A percentile compares a stretch with the other conserved stretches of the same genome.
These are phyloP conservation scores for Cherax destructor DNA, from an alignment of 1,140 invertebrate genomes.

Conservation along the genomic window DNA sequence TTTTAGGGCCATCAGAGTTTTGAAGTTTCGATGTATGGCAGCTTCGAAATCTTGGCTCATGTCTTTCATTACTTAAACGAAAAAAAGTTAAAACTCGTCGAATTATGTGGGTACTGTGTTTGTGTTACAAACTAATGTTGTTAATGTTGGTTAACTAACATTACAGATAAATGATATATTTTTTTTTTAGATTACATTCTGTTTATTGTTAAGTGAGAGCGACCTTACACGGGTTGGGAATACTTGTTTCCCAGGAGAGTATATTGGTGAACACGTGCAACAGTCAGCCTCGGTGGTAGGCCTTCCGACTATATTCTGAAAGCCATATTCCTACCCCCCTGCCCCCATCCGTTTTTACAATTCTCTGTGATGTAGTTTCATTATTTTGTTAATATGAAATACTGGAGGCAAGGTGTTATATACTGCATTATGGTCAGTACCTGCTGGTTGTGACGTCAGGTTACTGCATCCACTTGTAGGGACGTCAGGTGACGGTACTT, in stretches of 20 bases:
- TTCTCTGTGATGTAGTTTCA: no score
- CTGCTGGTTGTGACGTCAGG: no score
- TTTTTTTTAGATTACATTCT: not conserved
- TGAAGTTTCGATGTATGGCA: not conserved
- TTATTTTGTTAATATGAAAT: not conserved
- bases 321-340: no score
- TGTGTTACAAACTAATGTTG: not conserved
- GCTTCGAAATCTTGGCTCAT: slow-evolving; percentile 9
- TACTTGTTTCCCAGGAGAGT: not conserved
- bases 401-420: not conserved
- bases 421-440: no score
- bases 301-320: no score
- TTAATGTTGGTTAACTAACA: not conserved
- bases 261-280: not conserved
- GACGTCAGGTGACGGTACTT: no score
- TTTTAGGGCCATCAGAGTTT: not conserved
- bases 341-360: no score
- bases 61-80: slow-evolving; percentile 16
- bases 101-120: slow-evolving; percentile 12
- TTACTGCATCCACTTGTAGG: no score
- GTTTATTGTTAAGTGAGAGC: not conserved
- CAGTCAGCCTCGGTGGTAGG: not conserved
- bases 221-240: slow-evolving; percentile 5
- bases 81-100: not conserved
- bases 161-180: not conserved